Evolutionary conservation across 2,113 vertebrate species (phyloP), one percentile per base, ranked within the genome.

Genomic region (Hepsetus odoe): DNA sequence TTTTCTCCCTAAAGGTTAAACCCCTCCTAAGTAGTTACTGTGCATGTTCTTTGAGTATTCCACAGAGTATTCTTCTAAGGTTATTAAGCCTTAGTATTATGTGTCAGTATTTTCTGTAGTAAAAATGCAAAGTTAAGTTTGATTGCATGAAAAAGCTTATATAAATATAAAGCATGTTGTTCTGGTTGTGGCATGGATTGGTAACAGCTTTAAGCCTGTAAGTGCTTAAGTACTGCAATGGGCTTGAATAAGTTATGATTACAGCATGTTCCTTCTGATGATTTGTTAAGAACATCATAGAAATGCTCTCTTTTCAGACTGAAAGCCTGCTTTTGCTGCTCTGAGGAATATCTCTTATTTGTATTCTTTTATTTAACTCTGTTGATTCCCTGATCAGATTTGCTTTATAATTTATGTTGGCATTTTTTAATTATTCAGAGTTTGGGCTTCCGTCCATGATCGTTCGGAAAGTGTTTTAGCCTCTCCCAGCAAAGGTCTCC

Each of bases 371-470:
- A 56, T 70, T 38, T 10, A 20, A 28, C 72, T 68, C 30, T 12
- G 1, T 22, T 30, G 69, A 76, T 53, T 26, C 42, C 28, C 33
- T 6, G 38, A 28, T 49, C 59, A 66, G 28, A 51, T 55, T 38
- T 72, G 35, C 38, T 77, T 55, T 78, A 77, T 74, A 64, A 80
- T 80, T 74, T 81, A 84, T 74, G 74, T 72, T 77, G 68, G n/a
- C 69, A 77, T 78, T 84, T 77, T 61, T 80, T 80, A 80, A 84
- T 81, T 77, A 84, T 84, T 77, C 38, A 81, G n/a, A 70, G 44
- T 71, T 77, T 56, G 66, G 28, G 32, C 69, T 58, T 69, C 62
- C 58, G 51, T 80, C 68, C 22, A 28, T 71, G 56, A 64, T 78
- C 59, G 44, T 78, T 78, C 76, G 38, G 26, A 78, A 83, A 56